Conservation (phyloP, 2,113 vertebrate species). For the Syngnathoides biaculeatus region DNA sequence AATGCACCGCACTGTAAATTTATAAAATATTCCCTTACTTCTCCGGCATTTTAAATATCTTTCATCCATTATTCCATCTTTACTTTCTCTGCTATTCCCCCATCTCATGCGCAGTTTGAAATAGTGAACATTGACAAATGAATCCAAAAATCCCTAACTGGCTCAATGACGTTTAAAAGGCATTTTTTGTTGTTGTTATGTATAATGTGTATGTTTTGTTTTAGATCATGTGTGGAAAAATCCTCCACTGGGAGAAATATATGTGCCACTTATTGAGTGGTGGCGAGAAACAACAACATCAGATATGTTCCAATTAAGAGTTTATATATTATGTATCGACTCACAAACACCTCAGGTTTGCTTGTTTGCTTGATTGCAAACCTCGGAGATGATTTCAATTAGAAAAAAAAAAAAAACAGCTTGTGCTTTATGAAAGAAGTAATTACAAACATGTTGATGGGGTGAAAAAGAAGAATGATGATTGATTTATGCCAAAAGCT, state of each 20-base stretch:
- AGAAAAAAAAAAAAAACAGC: not conserved
- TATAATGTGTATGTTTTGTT: not conserved
- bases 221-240: not conserved
- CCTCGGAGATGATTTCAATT: slow-evolving; percentile 1
- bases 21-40: not conserved
- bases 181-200: not conserved
- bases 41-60: not conserved
- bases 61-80: slow-evolving; percentile 5
- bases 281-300: not conserved
- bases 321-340: not conserved
- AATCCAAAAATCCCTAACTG: not conserved
- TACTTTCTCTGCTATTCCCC: not conserved
- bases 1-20: not conserved
- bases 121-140: slow-evolving; percentile 2
- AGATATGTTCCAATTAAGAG: slow-evolving; percentile 5
- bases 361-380: not conserved
- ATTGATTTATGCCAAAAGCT: not conserved
- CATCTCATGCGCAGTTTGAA: not conserved
- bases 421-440: not conserved
- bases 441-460: not conserved
- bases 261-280: not conserved
- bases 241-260: not conserved
- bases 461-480: not conserved
- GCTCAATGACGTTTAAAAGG: not conserved
- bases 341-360: not conserved